A percentile compares a stretch with the other conserved stretches of the same genome.
These are phyloP conservation scores for Lindbergichthys nudifrons DNA, from an alignment of 2,797 vertebrate species.

Conservation along the genomic window DNA sequence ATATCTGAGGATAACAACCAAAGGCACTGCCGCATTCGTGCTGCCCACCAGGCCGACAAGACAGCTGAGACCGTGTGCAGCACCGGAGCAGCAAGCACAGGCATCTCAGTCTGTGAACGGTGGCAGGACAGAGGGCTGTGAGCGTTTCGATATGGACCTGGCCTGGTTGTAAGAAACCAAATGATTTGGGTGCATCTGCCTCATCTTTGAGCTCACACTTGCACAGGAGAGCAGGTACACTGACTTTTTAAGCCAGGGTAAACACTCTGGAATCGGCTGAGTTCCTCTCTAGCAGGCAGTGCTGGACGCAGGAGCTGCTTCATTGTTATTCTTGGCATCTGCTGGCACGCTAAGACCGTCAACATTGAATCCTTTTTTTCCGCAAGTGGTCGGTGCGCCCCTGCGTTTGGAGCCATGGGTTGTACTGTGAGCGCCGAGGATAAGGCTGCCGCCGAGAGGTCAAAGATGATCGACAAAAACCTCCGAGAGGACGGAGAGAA, in stretches of 20 bases:
- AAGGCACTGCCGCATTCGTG: slow-evolving; percentile 21
- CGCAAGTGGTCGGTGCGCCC: slow-evolving; percentile 58
- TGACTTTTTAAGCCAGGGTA: slow-evolving; percentile 39
- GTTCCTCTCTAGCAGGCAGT: slow-evolving; percentile 3
- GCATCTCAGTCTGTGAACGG: slow-evolving; percentile 41
- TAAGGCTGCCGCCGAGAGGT: slow-evolving; percentile 96
- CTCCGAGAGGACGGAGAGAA: slow-evolving; percentile 98
- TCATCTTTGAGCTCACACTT: slow-evolving; percentile 1
- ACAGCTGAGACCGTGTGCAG: slow-evolving; percentile 9
- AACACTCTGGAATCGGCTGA: slow-evolving; percentile 18
- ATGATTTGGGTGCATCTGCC: slow-evolving; percentile 8
- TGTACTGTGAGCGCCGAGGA: slow-evolving; percentile 98
- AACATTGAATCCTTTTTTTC: slow-evolving; percentile 23
- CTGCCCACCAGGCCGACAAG: slow-evolving; percentile 30
- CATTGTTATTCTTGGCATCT: slow-evolving; percentile 21
- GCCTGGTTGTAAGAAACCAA: not conserved
- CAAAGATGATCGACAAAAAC: slow-evolving; percentile 98
- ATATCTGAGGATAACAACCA: not conserved
- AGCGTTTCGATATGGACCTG: slow-evolving; percentile 55
- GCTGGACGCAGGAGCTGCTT: slow-evolving; percentile 33
- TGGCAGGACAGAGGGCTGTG: slow-evolving; percentile 37
- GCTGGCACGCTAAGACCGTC: slow-evolving; percentile 19
- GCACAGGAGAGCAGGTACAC: slow-evolving; percentile 6
- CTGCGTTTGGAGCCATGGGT: slow-evolving; percentile 88
- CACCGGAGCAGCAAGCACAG: slow-evolving; percentile 11